Evolutionary conservation across 2,797 vertebrate species (phyloP), one percentile per base, ranked within the genome.

Genomic region (Sebastes melanostomus): DNA sequence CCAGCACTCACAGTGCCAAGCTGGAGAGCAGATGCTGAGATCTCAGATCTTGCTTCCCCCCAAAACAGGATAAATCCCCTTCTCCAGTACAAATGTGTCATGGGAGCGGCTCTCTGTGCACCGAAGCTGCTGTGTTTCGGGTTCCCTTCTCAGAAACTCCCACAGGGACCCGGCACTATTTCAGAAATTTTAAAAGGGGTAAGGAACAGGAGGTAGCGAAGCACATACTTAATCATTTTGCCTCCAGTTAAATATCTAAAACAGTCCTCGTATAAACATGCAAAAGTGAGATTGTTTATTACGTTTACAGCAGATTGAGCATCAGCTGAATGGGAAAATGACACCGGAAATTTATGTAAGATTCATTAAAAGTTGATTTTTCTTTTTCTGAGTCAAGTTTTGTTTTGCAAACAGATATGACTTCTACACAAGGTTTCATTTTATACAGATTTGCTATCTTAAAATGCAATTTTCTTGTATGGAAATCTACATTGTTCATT

Each of bases 11-110:
- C 86, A 75, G 86, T 81, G 85, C 91, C 85, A 83, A 86, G 91
- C 88, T 89, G 90, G 88, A 92, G 82, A 91, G 91, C 91, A 92
- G 92, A 94, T 93, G 94, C 93, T 88, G 88, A 90, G 89, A 94
- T 93, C 91, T 93, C 87, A 91, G 90, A 94, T 93, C 90, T 91
- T 75, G 70, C 85, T 79, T 88, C 86, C 81, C 46, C 83, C 77
- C 75, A 90, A 90, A 90, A 86, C 90, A 91, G 89, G 84, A 95
- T 93, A 93, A 93, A 94, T 89, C 90, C 91, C 80, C 86, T 85
- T 91, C 91, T 88, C 83, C 86, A 79, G 83, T 89, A 91, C 90
- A 88, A 90, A 93, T 83, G 92, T 90, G 91, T 94, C 93, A 93
- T 90, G 91, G 93, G 93, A 94, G 87, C 88, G 50, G 87, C 91